A percentile compares a stretch with the other conserved stretches of the same genome.
Conservation (phyloP, 2,113 vertebrate species). For the Psophia crepitans region DNA sequence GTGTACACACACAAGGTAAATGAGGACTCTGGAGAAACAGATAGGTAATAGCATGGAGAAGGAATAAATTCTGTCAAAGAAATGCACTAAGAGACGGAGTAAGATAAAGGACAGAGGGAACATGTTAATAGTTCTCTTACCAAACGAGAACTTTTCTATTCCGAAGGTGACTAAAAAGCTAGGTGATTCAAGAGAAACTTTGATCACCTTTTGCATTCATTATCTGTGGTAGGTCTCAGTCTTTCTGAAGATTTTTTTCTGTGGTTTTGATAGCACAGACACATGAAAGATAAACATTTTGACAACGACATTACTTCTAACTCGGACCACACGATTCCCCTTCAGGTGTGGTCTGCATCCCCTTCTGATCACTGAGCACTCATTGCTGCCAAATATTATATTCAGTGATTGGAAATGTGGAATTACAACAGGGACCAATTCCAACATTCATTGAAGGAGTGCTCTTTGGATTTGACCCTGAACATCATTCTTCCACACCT, state of each 20-base stretch:
- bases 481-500: neutral
- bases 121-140: neutral
- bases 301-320: neutral
- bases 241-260: neutral
- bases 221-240: neutral
- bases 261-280: neutral
- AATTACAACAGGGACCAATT: neutral
- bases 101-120: neutral
- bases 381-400: neutral
- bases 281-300: neutral
- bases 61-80: neutral
- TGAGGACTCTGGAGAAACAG: neutral
- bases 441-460: neutral
- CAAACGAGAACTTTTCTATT: neutral
- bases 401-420: neutral
- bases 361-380: neutral
- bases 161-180: neutral
- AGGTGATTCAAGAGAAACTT: neutral
- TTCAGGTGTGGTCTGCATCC: neutral
- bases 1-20: neutral
- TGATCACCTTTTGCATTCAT: neutral
- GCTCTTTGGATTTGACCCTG: neutral
- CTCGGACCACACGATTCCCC: neutral
- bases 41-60: neutral
- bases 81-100: neutral